Percentiles rank a stretch among this genome's conserved stretches.
These are phyloP conservation scores for Caenorhabditis japonica DNA, from an alignment of 2,888 invertebrate species.

Conservation along the genomic window DNA sequence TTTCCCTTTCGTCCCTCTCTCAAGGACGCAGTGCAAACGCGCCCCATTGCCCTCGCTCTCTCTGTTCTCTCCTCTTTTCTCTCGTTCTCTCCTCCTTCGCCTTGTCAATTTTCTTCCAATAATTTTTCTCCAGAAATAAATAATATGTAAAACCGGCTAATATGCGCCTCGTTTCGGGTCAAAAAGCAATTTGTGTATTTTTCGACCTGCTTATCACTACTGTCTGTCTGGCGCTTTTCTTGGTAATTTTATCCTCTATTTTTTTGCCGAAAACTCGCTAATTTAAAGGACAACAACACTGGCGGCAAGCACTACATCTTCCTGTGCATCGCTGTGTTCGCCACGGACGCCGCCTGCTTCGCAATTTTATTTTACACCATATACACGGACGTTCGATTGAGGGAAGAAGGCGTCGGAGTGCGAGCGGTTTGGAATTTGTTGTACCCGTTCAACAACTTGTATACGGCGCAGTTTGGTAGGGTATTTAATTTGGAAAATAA, in stretches of 20 bases:
- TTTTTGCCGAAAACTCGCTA: background rate
- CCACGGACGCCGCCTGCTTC: conserved; percentile 35
- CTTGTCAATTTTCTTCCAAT: background rate
- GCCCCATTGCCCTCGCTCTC: conserved; percentile 15
- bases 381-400: background rate
- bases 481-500: background rate
- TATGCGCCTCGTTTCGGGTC: conserved; percentile 42
- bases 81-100: background rate
- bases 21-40: conserved; percentile 14
- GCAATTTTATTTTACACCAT: conserved; percentile 20
- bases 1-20: background rate
- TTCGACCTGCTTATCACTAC: conserved; percentile 21
- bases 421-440: conserved; percentile 21
- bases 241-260: conserved; percentile 40
- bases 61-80: conserved; percentile 15
- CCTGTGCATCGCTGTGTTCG: conserved; percentile 32
- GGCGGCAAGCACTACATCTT: conserved; percentile 32
- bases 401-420: conserved; percentile 1
- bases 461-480: conserved; percentile 33
- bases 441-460: conserved; percentile 24
- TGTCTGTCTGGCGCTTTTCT: conserved; percentile 47
- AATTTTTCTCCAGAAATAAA: background rate
- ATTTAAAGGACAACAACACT: conserved; percentile 22
- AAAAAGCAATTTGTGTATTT: conserved; percentile 47
- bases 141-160: conserved; percentile 21